Base-by-base conservation (phyloP, 2,797 vertebrate species). In the Hemitrygon akajei region DNA sequence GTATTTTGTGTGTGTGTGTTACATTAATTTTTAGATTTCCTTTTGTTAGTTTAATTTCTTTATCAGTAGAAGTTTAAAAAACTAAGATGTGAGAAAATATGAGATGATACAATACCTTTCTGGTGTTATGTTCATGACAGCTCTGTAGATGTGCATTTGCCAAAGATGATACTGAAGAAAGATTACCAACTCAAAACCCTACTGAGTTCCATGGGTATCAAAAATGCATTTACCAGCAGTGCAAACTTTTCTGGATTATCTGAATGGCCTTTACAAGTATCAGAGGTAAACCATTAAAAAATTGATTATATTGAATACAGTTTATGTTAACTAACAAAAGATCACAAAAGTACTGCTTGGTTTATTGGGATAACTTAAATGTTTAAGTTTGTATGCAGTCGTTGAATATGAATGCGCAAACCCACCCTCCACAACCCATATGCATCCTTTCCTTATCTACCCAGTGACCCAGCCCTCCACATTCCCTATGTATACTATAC, bases 221-320 rank as follows among this genome's bases (percentile, higher is more conserved):
- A 94, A 92, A 96, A 95, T 75, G 93, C 96, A 81, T 97, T 97
- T 47, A 95, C 96, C 0, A 91, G 95, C 10, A 34, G 93, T 0
- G 96, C 96, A 14, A 95, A 97, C 18, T 96, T 97, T 87, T 95
- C 95, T 81, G 95, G 95, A 82, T 96, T 97, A 93, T 95, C 95
- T 0, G 94, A 94, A 0, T 0, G 87, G 0, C 95, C 94, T 1
- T 94, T 97, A 89, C 96, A 96, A 94, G 95, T 97, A 93, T 95
- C 95, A 3, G 93, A 96, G 94, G 97, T 97, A 96, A 96, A 56
- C 12, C 69, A 30, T 7, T n/a, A 11, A 14, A 75, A 93, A 18
- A 76, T 25, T 40, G 58, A 27, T 10, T 30, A 93, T 12, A 91
- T 71, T 71, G 60, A 91, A 69, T 92, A 25, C 34, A 20, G 40